phyloP scores from a whole-genome alignment of 1,140 invertebrate genomes.

The Paraescarpia echinospica region DNA sequence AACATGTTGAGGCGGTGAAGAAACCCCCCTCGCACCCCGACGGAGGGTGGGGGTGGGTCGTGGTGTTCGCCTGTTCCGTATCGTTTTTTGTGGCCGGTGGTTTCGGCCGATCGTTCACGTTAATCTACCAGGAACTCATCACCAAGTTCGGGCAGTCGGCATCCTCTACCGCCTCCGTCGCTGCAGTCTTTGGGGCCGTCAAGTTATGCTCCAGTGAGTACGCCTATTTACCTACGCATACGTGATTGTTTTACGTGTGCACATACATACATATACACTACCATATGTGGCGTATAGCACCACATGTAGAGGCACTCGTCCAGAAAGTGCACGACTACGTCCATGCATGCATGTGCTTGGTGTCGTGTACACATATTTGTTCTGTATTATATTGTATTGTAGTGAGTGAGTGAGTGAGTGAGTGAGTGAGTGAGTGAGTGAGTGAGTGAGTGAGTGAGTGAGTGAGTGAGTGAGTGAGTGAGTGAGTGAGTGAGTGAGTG shows the following conservation, averaged over 20 bases:
- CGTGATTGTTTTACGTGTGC: too few relatives aligned
- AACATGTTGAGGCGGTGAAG: not conserved
- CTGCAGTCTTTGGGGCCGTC: conserved; percentile 28
- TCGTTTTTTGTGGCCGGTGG: conserved; percentile 91
- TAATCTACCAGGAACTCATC: conserved; percentile 69
- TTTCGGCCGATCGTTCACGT: conserved; percentile 59
- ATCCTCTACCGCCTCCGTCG: not conserved
- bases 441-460: not conserved
- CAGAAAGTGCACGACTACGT: too few relatives aligned
- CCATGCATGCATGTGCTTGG: too few relatives aligned
- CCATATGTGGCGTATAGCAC: too few relatives aligned
- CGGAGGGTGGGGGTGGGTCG: conserved; percentile 80
- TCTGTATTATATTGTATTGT: not conserved
- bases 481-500: not conserved
- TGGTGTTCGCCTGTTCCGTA: conserved; percentile 80
- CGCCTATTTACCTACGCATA: too few relatives aligned
- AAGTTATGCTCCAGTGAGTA: conserved; percentile 15
- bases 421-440: not conserved
- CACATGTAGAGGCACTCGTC: too few relatives aligned
- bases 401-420: not conserved
- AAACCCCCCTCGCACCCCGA: conserved; percentile 68
- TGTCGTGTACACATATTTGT: too few relatives aligned
- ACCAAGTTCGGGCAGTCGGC: conserved; percentile 68
- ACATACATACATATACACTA: too few relatives aligned
- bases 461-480: not conserved